These are phyloP conservation scores for Neomorphus geoffroyi DNA, from an alignment of 2,797 vertebrate species.

Conservation along the genomic window DNA sequence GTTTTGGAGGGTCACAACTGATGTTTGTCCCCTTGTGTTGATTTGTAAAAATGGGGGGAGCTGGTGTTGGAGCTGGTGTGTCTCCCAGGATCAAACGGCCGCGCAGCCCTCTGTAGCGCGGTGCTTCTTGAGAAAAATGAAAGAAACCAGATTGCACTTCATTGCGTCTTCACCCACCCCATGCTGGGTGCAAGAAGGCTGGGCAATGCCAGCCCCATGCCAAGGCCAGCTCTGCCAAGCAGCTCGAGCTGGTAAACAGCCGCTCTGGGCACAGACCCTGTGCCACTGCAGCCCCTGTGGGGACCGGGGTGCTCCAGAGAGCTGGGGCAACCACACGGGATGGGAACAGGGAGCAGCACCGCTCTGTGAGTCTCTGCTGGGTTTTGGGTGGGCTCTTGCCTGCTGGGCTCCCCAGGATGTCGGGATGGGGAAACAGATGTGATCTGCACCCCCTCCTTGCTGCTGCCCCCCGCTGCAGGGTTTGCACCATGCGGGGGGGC, in stretches of 20 bases:
- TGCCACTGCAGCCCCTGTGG: not conserved
- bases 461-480: rapidly evolving
- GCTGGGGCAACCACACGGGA: rapidly evolving
- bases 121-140: not conserved
- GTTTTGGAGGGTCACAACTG: not conserved
- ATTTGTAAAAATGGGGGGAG: not conserved
- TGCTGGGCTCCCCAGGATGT: not conserved
- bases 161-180: not conserved
- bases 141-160: not conserved
- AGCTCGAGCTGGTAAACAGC: not conserved
- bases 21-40: not conserved
- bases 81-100: not conserved
- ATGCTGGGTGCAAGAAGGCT: not conserved
- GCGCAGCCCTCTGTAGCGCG: not conserved
- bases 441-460: not conserved
- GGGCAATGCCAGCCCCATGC: not conserved
- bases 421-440: not conserved
- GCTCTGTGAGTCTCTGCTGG: rapidly evolving
- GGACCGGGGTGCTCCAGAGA: not conserved
- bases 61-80: not conserved
- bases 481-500: not conserved
- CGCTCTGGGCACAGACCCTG: not conserved
- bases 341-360: not conserved
- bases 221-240: not conserved
- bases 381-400: not conserved